Evolutionary conservation across 23 tunicate species (phyloP).

Genomic region (Halocynthia roretzi): DNA sequence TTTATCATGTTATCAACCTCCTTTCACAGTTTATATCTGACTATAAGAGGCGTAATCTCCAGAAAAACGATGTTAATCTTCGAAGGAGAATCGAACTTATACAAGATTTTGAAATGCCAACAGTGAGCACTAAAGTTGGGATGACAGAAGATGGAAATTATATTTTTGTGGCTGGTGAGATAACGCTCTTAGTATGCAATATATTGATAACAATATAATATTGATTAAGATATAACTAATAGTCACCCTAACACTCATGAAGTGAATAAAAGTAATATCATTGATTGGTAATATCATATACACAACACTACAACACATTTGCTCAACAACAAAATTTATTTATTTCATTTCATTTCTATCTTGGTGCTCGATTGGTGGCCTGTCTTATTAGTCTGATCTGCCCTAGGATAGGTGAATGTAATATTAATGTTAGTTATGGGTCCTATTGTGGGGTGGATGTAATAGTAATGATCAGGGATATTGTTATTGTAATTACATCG

Average conservation of each 20-base stretch:
- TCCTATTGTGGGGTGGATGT: too few species aligned
- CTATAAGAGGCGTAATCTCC: conserved; percentile 40
- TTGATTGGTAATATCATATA: neutral
- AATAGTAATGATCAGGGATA: neutral
- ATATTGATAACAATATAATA: neutral
- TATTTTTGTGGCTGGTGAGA: conserved; percentile 74
- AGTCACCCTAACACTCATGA: neutral
- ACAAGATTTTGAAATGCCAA: conserved; percentile 97
- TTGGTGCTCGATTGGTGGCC: too few species aligned
- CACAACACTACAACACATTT: too few species aligned
- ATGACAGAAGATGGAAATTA: conserved; percentile 81
- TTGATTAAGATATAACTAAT: neutral
- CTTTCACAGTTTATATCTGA: conserved; percentile 50
- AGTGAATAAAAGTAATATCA: neutral
- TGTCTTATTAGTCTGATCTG: too few species aligned
- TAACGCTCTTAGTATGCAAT: neutral
- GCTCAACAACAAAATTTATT: too few species aligned
- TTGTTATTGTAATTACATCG: neutral
- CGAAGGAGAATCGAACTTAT: conserved; percentile 93
- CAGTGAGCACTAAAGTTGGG: conserved; percentile 62
- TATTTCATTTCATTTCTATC: too few species aligned
- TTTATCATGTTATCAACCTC: neutral
- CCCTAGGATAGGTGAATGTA: too few species aligned
- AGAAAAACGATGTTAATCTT: conserved; percentile 65
- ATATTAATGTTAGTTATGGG: too few species aligned